These are phyloP conservation scores for Lagria hirta DNA, from an alignment of 2,888 invertebrate species.

Conservation along the genomic window DNA sequence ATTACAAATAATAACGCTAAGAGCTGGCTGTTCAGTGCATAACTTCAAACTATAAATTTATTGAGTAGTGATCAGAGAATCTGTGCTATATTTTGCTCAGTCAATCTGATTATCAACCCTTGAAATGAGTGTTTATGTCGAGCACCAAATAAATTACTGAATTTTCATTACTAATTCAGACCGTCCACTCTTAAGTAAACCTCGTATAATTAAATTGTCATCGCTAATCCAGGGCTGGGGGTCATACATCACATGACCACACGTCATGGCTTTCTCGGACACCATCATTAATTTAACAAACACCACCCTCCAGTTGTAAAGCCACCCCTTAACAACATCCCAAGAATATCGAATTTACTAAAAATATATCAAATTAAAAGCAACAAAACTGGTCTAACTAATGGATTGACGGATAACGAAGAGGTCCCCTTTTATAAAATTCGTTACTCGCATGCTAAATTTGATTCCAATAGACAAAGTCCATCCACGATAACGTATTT, in stretches of 20 bases:
- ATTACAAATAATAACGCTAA: too few relatives aligned
- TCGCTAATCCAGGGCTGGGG: slow-evolving; percentile 49
- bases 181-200: slow-evolving; percentile 41
- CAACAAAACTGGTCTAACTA: slow-evolving; percentile 15
- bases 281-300: slow-evolving; percentile 48
- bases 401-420: slow-evolving; percentile 38
- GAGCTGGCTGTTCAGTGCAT: too few relatives aligned
- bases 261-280: slow-evolving; percentile 46
- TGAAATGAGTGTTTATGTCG: slow-evolving; percentile 28
- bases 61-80: too few relatives aligned
- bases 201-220: slow-evolving; percentile 52
- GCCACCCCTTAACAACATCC: slow-evolving; percentile 18
- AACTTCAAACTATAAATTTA: too few relatives aligned
- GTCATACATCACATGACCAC: slow-evolving; percentile 53
- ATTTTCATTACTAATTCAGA: slow-evolving; percentile 36
- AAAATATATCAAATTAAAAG: slow-evolving; percentile 20
- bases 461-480: slow-evolving; percentile 45
- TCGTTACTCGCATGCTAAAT: slow-evolving; percentile 42
- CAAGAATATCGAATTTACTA: slow-evolving; percentile 35
- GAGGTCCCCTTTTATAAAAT: slow-evolving; percentile 38
- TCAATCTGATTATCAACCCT: slow-evolving; percentile 5
- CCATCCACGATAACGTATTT: slow-evolving; percentile 43
- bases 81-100: too few relatives aligned
- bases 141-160: slow-evolving; percentile 37
- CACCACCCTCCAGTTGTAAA: slow-evolving; percentile 27